phyloP scores from a whole-genome alignment of 2,888 invertebrate species.

The Tridacna crocea region DNA sequence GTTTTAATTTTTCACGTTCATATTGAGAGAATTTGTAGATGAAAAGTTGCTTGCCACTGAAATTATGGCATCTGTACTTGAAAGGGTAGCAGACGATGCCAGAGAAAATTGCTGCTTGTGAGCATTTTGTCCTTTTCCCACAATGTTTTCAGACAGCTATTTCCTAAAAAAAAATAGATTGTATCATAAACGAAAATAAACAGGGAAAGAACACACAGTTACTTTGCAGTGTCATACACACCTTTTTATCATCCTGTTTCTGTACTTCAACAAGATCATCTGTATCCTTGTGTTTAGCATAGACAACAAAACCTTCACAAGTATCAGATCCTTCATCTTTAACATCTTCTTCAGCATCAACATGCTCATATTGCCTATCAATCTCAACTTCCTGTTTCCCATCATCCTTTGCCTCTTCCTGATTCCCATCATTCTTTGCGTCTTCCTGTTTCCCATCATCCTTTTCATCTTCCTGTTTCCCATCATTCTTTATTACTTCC shows the following conservation, averaged over 20 bases:
- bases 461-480: slow-evolving; percentile 30
- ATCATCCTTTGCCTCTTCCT: slow-evolving; percentile 29
- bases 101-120: not conserved
- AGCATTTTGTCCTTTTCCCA: not conserved
- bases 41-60: too few relatives aligned
- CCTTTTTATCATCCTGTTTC: slow-evolving; percentile 32
- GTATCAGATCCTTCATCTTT: slow-evolving; percentile 20
- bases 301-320: slow-evolving; percentile 57
- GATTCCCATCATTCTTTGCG: slow-evolving; percentile 17
- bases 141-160: not conserved
- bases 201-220: too few relatives aligned
- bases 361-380: slow-evolving; percentile 7
- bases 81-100: not conserved
- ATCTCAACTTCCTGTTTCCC: slow-evolving; percentile 40
- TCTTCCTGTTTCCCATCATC: slow-evolving; percentile 24
- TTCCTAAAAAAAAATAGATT: not conserved
- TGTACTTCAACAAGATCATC: slow-evolving; percentile 49
- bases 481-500: slow-evolving; percentile 30
- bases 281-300: slow-evolving; percentile 48
- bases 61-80: too few relatives aligned
- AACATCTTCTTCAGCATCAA: not conserved
- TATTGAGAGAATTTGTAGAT: too few relatives aligned
- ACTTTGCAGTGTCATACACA: not conserved
- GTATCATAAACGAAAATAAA: not conserved
- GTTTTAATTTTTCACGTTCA: too few relatives aligned